These are phyloP conservation scores for Sphaerophoria taeniata DNA, from an alignment of 2,888 invertebrate species.

Conservation along the genomic window DNA sequence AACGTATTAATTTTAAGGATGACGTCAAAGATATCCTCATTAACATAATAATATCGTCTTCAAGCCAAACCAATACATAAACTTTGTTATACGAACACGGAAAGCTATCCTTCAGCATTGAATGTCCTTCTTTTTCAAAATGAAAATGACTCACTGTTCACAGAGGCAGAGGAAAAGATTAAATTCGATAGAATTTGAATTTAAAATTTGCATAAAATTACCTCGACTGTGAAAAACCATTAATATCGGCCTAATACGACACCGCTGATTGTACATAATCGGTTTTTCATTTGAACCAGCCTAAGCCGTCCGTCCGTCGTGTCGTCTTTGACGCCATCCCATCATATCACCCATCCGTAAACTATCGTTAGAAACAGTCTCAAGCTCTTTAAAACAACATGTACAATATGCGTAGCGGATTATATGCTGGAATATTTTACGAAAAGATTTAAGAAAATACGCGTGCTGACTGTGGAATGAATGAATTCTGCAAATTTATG, in stretches of 20 bases:
- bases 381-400: constrained; percentile 3
- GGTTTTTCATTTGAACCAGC: constrained; percentile 50
- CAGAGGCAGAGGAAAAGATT: constrained; percentile 2
- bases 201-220: constrained; percentile 51
- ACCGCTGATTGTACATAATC: constrained; percentile 61
- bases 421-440: constrained; percentile 55
- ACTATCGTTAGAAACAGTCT: neutral
- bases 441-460: constrained; percentile 54
- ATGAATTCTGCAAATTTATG: constrained; percentile 19
- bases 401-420: constrained; percentile 49
- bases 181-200: constrained; percentile 35
- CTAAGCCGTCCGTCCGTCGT: no score
- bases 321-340: neutral
- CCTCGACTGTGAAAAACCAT: constrained; percentile 49
- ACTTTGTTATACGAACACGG: neutral
- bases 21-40: constrained; percentile 26
- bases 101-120: constrained; percentile 2
- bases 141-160: constrained; percentile 19
- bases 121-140: neutral
- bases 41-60: constrained; percentile 32
- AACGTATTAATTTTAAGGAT: neutral
- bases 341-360: neutral
- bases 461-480: constrained; percentile 38
- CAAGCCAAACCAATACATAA: neutral
- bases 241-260: constrained; percentile 67